Evolutionary conservation across 2,113 vertebrate genomes (phyloP).

Genomic region (Rhinolophus sinicus): DNA sequence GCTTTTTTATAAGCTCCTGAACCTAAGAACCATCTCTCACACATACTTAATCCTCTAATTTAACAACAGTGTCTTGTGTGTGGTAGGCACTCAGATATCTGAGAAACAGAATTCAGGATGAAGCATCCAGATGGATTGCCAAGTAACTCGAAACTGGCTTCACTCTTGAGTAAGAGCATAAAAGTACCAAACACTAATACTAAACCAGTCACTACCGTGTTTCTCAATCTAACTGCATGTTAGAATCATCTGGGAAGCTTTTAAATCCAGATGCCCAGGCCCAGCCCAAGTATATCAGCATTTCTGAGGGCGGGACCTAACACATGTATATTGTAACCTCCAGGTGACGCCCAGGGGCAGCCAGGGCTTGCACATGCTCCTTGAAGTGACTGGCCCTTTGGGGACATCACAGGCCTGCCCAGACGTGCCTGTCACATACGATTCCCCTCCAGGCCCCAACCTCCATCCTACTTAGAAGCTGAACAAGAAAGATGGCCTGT

Average conservation of each 20-base stretch:
- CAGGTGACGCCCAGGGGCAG: background rate
- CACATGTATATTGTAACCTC: background rate
- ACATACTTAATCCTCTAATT: background rate
- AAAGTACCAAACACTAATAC: background rate
- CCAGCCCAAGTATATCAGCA: background rate
- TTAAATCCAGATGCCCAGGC: background rate
- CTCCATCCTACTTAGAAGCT: background rate
- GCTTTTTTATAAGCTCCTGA: conserved; percentile 9
- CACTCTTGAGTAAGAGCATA: background rate
- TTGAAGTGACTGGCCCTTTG: background rate
- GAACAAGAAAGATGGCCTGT: background rate
- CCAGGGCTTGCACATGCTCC: background rate
- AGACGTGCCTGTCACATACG: accelerated
- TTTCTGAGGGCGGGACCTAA: background rate
- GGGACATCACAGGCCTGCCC: background rate
- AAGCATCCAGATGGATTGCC: background rate
- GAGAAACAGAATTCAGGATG: background rate
- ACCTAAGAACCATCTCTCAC: background rate
- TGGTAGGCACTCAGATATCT: background rate
- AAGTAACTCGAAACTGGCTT: background rate
- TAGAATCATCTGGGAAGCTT: background rate
- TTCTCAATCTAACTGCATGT: background rate
- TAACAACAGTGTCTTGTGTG: background rate
- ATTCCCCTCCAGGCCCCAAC: background rate
- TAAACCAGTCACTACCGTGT: background rate